Evolutionary conservation across 2,888 invertebrate species (phyloP).

Genomic region (Apamea anceps): DNA sequence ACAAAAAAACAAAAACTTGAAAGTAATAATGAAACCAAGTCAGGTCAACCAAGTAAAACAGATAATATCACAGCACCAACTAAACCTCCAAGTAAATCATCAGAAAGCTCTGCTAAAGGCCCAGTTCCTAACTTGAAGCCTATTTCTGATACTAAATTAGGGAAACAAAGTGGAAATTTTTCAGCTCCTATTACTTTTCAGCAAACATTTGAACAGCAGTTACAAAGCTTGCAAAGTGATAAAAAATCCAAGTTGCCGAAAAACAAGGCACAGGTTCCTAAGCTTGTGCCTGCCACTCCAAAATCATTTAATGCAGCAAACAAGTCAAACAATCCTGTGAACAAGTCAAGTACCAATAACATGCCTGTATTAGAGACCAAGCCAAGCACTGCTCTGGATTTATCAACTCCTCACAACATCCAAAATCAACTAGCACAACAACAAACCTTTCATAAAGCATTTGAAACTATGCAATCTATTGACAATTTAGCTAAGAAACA

Average conservation of each 20-base stretch:
- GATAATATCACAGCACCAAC: conserved; percentile 71
- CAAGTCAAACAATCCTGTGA: conserved; percentile 77
- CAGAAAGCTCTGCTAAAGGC: conserved; percentile 85
- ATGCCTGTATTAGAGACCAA: conserved; percentile 76
- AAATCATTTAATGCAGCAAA: conserved; percentile 83
- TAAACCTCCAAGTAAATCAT: conserved; percentile 74
- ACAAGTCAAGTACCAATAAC: conserved; percentile 73
- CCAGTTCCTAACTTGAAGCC: conserved; percentile 89
- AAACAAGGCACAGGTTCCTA: conserved; percentile 87
- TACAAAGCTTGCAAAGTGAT: conserved; percentile 84
- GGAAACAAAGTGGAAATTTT: conserved; percentile 82
- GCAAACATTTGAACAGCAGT: conserved; percentile 88
- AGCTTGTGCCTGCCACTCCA: conserved; percentile 85
- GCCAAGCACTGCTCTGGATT: conserved; percentile 84
- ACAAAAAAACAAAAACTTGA: conserved; percentile 81
- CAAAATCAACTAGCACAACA: conserved; percentile 84
- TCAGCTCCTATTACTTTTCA: conserved; percentile 87
- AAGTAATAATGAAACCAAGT: conserved; percentile 69
- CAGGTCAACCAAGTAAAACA: conserved; percentile 68
- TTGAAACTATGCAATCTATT: conserved; percentile 89
- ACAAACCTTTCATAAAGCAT: conserved; percentile 82
- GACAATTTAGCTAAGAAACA: conserved; percentile 89
- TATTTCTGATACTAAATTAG: conserved; percentile 87
- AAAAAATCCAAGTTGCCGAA: conserved; percentile 86
- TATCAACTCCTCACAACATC: conserved; percentile 86